Percentiles rank a stretch among this genome's conserved stretches.
Conservation (phyloP, 2,888 invertebrate species). For the Leucophenga maculata region DNA sequence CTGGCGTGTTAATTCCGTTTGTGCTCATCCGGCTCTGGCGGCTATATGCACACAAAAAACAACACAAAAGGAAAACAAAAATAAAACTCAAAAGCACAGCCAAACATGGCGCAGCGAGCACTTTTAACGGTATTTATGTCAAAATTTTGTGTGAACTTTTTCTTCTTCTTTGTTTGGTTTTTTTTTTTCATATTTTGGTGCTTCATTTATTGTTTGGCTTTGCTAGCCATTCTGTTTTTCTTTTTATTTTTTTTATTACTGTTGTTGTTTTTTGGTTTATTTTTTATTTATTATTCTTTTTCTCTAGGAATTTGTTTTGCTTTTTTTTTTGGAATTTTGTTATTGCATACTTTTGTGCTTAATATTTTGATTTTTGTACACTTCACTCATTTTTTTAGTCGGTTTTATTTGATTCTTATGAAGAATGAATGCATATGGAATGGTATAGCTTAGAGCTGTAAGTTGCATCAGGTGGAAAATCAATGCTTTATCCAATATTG, state of each 20-base stretch:
- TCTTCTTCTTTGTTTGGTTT: background rate
- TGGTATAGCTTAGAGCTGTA: too few species aligned
- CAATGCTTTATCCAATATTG: too few species aligned
- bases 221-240: conserved; percentile 5
- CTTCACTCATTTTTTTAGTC: too few species aligned
- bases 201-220: background rate
- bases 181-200: background rate
- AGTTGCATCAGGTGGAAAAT: too few species aligned
- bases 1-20: conserved; percentile 25
- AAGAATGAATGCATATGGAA: too few species aligned
- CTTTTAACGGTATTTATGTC: conserved; percentile 31
- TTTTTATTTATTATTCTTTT: background rate
- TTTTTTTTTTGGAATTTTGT: conserved; percentile 31
- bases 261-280: background rate
- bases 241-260: background rate
- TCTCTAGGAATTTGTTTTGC: too few species aligned
- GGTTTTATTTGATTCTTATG: too few species aligned
- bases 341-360: conserved; percentile 44
- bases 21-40: conserved; percentile 16
- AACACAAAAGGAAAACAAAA: background rate
- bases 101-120: background rate
- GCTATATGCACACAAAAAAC: conserved; percentile 5
- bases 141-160: conserved; percentile 21
- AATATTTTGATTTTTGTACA: too few species aligned
- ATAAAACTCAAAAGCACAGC: background rate